Percentiles rank a stretch among this genome's conserved stretches.
Conservation (phyloP, 2,797 vertebrate genomes). For the Sebastiscus albofasciatus region DNA sequence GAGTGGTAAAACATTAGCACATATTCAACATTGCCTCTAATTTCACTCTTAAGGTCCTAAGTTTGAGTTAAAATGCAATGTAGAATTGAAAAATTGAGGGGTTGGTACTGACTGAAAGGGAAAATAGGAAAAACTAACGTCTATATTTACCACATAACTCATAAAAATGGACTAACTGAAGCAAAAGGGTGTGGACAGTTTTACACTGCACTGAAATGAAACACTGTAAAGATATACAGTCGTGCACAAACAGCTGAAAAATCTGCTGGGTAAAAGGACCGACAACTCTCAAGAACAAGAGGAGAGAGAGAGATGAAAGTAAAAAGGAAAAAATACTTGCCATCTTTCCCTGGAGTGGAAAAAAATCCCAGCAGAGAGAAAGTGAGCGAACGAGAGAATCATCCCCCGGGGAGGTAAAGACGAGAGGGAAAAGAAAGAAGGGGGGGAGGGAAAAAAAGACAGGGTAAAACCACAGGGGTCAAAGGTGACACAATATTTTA, state of each 20-base stretch:
- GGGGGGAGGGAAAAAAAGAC: constrained; percentile 66
- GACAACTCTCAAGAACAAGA: constrained; percentile 82
- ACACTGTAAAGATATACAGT: neutral
- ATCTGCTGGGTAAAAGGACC: constrained; percentile 31
- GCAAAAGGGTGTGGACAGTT: neutral
- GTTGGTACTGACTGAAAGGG: neutral
- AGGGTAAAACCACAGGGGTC: constrained; percentile 93
- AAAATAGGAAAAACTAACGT: neutral
- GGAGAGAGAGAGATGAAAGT: constrained; percentile 86
- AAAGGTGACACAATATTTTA: constrained; percentile 96
- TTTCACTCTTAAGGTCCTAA: neutral
- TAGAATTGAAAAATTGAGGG: neutral
- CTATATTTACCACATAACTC: neutral
- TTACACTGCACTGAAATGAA: neutral
- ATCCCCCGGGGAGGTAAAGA: constrained; percentile 72
- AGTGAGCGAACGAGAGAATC: constrained; percentile 64
- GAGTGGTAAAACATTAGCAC: neutral
- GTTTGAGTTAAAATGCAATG: neutral
- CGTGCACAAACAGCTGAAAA: neutral
- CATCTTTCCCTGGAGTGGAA: constrained; percentile 85
- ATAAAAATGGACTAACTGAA: constrained; percentile 3
- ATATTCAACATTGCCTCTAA: neutral
- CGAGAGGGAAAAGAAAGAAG: constrained; percentile 71
- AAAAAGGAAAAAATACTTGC: constrained; percentile 79
- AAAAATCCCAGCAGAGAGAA: constrained; percentile 86